These are phyloP conservation scores for Periplaneta americana DNA, from an alignment of 1,140 invertebrate species.

Conservation along the genomic window DNA sequence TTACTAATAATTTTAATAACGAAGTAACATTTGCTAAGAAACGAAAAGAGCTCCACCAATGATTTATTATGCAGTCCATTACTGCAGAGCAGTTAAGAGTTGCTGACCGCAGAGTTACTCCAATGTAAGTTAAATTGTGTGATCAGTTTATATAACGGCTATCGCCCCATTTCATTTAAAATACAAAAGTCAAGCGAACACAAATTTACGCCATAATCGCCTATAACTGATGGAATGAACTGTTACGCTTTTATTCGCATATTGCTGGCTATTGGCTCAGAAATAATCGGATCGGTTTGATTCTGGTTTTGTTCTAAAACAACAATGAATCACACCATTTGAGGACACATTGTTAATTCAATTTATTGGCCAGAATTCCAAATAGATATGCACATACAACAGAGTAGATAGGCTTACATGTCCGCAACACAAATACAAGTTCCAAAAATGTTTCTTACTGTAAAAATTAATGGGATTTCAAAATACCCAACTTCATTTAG, in stretches of 20 bases:
- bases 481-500: no score
- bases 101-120: no score
- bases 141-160: no score
- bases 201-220: background rate
- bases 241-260: background rate
- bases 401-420: no score
- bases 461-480: no score
- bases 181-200: background rate
- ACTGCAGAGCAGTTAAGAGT: background rate
- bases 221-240: background rate
- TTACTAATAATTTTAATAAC: no score
- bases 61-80: no score
- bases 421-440: no score
- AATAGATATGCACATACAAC: background rate
- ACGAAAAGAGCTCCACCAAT: no score
- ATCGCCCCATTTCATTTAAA: background rate
- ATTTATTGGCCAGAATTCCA: background rate
- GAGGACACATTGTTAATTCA: background rate
- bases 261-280: background rate
- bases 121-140: no score
- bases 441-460: no score
- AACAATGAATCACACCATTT: background rate
- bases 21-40: no score
- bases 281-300: background rate
- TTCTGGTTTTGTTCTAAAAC: background rate